Evolutionary conservation across 2,797 vertebrate genomes (phyloP).

Genomic region (Chloroceryle amazona): DNA sequence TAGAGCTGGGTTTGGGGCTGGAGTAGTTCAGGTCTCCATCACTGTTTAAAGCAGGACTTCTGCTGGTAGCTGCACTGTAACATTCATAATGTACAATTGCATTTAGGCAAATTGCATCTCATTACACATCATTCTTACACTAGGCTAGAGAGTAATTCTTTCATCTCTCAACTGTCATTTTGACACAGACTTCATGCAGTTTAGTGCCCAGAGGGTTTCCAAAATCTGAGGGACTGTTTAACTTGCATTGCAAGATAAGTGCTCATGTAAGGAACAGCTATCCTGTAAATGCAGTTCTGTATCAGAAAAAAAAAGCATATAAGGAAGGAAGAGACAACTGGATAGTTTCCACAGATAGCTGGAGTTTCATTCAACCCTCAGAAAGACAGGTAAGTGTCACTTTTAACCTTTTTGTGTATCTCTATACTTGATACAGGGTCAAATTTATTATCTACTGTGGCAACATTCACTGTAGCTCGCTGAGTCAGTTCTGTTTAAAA

Average conservation of each 20-base stretch:
- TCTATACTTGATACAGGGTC: background rate
- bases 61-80: accelerated
- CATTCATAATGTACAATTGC: background rate
- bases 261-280: background rate
- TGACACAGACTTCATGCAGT: background rate
- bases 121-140: background rate
- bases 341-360: background rate
- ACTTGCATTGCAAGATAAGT: background rate
- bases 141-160: background rate
- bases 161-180: background rate
- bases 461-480: background rate
- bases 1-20: background rate
- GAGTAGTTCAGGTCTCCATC: background rate
- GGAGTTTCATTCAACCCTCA: background rate
- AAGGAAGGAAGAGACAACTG: background rate
- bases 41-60: background rate
- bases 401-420: background rate
- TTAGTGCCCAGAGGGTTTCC: background rate
- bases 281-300: background rate
- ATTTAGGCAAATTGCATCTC: conserved; percentile 6
- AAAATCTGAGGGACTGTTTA: background rate
- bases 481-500: background rate
- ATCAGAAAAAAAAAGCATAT: background rate
- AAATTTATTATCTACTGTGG: background rate
- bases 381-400: background rate